phyloP scores from a whole-genome alignment of 2,888 invertebrate genomes.

The Miltochrista miniata region DNA sequence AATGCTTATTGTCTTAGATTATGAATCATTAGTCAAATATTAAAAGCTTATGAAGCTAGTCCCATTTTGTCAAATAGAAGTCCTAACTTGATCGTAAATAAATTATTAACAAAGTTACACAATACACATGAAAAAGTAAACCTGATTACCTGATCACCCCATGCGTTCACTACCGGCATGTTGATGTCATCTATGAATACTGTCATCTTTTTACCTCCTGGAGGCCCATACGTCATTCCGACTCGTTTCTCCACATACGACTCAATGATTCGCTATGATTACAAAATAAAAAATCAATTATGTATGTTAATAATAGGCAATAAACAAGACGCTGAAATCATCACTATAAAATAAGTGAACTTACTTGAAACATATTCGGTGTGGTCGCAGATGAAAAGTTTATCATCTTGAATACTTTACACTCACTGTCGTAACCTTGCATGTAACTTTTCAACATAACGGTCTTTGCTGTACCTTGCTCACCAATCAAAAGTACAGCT shows the following conservation, averaged over 20 bases:
- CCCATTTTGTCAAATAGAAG: too few relatives aligned
- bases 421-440: conserved; percentile 89
- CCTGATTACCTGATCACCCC: conserved; percentile 91
- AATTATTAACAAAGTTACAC: too few relatives aligned
- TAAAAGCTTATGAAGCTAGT: too few relatives aligned
- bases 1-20: too few relatives aligned
- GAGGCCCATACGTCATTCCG: conserved; percentile 94
- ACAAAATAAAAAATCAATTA: conserved; percentile 1
- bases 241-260: conserved; percentile 96
- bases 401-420: conserved; percentile 90
- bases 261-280: conserved; percentile 89
- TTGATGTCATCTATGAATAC: conserved; percentile 97
- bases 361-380: conserved; percentile 94
- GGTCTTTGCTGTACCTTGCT: conserved; percentile 96
- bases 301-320: too few relatives aligned
- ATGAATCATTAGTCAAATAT: too few relatives aligned
- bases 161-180: conserved; percentile 95
- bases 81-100: too few relatives aligned
- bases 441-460: conserved; percentile 95
- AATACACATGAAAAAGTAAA: too few relatives aligned
- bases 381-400: conserved; percentile 96
- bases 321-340: not conserved
- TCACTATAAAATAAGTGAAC: not conserved
- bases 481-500: conserved; percentile 93
- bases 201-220: conserved; percentile 91